Conservation (phyloP, 1,140 invertebrate species). For the Pomacea maculata region DNA sequence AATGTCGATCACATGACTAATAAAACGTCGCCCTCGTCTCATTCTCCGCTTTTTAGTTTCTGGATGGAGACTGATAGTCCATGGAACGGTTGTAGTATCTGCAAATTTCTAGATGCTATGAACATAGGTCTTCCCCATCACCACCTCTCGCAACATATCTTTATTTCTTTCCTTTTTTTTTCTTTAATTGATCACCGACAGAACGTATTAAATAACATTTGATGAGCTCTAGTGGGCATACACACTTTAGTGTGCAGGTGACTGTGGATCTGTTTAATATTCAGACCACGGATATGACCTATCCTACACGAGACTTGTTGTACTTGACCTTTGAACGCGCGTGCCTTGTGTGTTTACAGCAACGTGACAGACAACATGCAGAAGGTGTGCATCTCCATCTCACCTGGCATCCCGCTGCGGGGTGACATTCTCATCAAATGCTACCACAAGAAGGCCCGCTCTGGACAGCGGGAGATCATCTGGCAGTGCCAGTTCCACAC, state of each 20-base stretch:
- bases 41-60: too few species aligned
- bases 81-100: too few species aligned
- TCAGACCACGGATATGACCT: too few species aligned
- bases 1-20: too few species aligned
- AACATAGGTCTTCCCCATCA: background rate
- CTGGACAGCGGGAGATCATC: slow-evolving; percentile 70
- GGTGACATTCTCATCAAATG: slow-evolving; percentile 91
- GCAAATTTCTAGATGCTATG: background rate
- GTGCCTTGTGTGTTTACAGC: slow-evolving; percentile 43
- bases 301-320: too few species aligned
- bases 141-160: background rate
- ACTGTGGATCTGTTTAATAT: too few species aligned
- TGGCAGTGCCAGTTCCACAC: slow-evolving; percentile 92
- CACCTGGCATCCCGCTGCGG: slow-evolving; percentile 79
- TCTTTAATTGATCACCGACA: background rate
- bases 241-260: too few species aligned
- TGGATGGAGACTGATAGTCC: too few species aligned
- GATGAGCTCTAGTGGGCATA: too few species aligned
- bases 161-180: background rate
- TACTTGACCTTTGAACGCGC: too few species aligned
- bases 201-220: background rate
- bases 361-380: slow-evolving; percentile 65
- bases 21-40: too few species aligned
- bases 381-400: slow-evolving; percentile 66
- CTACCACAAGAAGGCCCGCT: slow-evolving; percentile 74